Evolutionary conservation across 2,113 vertebrate species (phyloP).

Genomic region (Phocoena phocoena): DNA sequence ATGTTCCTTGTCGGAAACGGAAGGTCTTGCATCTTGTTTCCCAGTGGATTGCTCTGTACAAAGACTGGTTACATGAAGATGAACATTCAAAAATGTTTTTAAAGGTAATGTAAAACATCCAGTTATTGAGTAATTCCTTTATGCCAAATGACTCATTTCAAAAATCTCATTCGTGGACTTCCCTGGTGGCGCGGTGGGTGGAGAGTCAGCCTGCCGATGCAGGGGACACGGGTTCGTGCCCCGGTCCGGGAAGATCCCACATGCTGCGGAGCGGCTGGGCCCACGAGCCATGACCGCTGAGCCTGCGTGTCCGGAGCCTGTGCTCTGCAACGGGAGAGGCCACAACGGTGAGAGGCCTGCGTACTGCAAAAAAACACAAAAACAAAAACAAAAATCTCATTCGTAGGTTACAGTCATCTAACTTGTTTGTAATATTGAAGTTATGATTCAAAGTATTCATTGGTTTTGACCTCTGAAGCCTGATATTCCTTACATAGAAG

Average conservation of each 20-base stretch:
- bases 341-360: too few relatives aligned
- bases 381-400: not conserved
- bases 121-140: not conserved
- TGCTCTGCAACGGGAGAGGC: too few relatives aligned
- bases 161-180: not conserved
- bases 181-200: too few relatives aligned
- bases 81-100: constrained; percentile 94
- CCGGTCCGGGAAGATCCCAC: too few relatives aligned
- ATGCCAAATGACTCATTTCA: not conserved
- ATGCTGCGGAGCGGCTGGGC: too few relatives aligned
- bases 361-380: too few relatives aligned
- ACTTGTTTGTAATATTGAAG: not conserved
- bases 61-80: constrained; percentile 93
- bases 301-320: too few relatives aligned
- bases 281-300: too few relatives aligned
- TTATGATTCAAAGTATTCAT: not conserved
- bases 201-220: too few relatives aligned
- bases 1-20: constrained; percentile 91
- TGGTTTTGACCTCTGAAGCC: not conserved
- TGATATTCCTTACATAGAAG: not conserved
- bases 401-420: not conserved
- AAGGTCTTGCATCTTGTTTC: constrained; percentile 96
- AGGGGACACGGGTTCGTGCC: too few relatives aligned
- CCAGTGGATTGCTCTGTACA: constrained; percentile 94
- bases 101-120: constrained; percentile 87